A percentile compares a stretch with the other conserved stretches of the same genome.
Evolutionary conservation across 2,797 vertebrate genomes (phyloP).

Genomic region (Xerus rutilus): DNA sequence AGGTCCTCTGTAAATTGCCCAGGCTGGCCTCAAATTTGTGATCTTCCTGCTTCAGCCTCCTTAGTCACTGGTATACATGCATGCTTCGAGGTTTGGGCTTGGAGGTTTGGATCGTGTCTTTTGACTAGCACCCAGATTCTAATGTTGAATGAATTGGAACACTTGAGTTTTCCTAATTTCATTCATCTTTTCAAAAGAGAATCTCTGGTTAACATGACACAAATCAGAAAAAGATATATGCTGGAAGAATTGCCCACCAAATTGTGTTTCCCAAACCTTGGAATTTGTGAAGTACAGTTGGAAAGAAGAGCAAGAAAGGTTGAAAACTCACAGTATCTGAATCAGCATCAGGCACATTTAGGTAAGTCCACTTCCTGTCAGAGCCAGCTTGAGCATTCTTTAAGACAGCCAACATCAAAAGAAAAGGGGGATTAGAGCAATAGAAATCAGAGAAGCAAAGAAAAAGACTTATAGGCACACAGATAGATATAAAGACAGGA

Average conservation of each 20-base stretch:
- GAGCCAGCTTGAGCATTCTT: slow-evolving; percentile 93
- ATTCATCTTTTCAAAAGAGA: slow-evolving; percentile 39
- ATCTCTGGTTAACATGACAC: not conserved
- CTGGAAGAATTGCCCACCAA: not conserved
- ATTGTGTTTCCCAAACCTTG: not conserved
- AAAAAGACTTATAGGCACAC: slow-evolving; percentile 51
- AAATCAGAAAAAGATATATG: slow-evolving; percentile 40
- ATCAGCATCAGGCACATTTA: slow-evolving; percentile 97
- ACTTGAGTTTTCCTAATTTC: not conserved
- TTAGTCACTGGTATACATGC: no score
- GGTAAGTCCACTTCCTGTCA: slow-evolving; percentile 95
- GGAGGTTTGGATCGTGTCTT: not conserved
- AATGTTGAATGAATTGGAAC: slow-evolving; percentile 3
- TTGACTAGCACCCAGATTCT: slow-evolving; percentile 24
- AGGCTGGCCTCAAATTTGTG: no score
- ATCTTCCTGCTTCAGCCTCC: no score
- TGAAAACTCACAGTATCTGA: slow-evolving; percentile 97
- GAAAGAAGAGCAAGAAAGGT: slow-evolving; percentile 73
- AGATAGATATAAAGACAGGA: not conserved
- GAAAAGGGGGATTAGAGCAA: slow-evolving; percentile 81
- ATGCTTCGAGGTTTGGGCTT: no score
- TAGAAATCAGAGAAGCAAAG: slow-evolving; percentile 72
- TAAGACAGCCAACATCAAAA: slow-evolving; percentile 83
- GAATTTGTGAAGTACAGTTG: not conserved
- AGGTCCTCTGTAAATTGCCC: no score